phyloP scores from a whole-genome alignment of 2,888 invertebrate species.

The Hydrotaea diabolus region DNA sequence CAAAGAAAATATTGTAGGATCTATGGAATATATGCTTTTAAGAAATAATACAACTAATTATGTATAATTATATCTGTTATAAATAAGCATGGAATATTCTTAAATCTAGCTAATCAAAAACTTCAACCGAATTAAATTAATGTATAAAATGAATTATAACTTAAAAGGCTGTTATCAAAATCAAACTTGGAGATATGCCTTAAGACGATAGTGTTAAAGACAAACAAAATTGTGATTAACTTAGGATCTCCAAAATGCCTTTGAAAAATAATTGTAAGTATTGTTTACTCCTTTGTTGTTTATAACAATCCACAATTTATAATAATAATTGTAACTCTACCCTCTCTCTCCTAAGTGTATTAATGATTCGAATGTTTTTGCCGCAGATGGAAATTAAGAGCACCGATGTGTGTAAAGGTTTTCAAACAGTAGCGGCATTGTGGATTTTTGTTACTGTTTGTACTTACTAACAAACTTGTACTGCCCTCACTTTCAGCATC shows the following conservation, averaged over 20 bases:
- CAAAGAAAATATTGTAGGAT: neutral
- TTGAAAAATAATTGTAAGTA: too few relatives aligned
- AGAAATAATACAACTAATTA: neutral
- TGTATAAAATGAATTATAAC: neutral
- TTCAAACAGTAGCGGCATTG: conserved; percentile 66
- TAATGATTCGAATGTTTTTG: conserved; percentile 63
- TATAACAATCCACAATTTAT: too few relatives aligned
- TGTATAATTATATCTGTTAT: neutral
- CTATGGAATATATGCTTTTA: neutral
- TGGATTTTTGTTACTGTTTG: neutral
- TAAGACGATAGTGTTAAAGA: too few relatives aligned
- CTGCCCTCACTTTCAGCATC: conserved; percentile 58
- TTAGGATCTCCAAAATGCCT: too few relatives aligned
- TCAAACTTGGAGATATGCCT: too few relatives aligned
- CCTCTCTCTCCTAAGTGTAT: too few relatives aligned
- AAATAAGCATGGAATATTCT: neutral
- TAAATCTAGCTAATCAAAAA: neutral
- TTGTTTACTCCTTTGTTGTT: too few relatives aligned
- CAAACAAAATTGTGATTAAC: too few relatives aligned
- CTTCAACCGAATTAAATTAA: neutral
- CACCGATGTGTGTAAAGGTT: conserved; percentile 67
- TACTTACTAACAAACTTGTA: conserved; percentile 31
- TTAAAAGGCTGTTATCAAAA: neutral
- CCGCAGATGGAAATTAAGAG: conserved; percentile 69
- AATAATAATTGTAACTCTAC: too few relatives aligned